Evolutionary conservation across 2,113 vertebrate genomes (phyloP).

Genomic region (Jacana jacana): DNA sequence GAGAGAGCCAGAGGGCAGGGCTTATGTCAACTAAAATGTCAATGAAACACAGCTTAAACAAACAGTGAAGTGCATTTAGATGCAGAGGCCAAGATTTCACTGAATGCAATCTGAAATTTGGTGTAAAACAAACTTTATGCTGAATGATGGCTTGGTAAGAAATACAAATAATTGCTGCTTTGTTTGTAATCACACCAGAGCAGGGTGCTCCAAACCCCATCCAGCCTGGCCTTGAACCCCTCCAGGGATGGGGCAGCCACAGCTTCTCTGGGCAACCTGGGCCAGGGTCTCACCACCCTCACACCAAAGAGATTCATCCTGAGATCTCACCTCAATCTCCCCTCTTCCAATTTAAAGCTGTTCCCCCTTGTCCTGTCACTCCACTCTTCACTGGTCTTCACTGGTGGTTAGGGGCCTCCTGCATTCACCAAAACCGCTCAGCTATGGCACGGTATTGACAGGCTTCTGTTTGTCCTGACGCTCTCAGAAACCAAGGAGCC

Average conservation of each 20-base stretch:
- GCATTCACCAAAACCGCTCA: background rate
- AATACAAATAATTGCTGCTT: background rate
- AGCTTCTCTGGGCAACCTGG: too few relatives aligned
- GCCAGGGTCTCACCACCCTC: too few relatives aligned
- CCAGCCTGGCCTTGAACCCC: too few relatives aligned
- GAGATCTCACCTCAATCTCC: too few relatives aligned
- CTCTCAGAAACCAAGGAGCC: background rate
- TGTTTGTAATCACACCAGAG: background rate
- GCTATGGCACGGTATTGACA: background rate
- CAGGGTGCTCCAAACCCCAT: too few relatives aligned
- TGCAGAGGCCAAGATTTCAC: background rate
- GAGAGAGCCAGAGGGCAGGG: background rate
- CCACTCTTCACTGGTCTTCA: background rate
- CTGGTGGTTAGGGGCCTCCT: background rate
- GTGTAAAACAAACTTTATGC: background rate
- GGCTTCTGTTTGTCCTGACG: background rate
- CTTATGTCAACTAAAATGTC: background rate
- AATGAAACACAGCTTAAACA: background rate
- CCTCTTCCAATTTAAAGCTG: too few relatives aligned
- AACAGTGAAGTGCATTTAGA: background rate
- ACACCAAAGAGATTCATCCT: too few relatives aligned
- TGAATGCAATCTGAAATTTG: background rate
- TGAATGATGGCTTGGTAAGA: background rate
- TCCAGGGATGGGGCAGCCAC: too few relatives aligned
- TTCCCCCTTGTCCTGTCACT: too few relatives aligned